Evolutionary conservation across 2,113 vertebrate species (phyloP).

Genomic region (Taurulus bubalis): DNA sequence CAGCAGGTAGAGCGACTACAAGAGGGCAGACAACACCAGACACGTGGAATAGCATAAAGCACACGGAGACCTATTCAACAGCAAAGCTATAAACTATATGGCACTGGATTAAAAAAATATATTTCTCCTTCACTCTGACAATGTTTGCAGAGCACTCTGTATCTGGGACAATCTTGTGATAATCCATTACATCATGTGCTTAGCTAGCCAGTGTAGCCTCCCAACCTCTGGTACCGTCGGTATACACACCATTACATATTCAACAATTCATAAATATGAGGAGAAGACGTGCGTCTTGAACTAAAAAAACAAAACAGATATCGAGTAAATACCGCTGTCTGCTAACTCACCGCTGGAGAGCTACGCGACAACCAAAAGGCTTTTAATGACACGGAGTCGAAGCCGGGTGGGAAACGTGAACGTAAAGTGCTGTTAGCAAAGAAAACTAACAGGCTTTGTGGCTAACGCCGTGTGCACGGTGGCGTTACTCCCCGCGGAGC

Average conservation of each 20-base stretch:
- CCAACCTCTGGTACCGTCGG: conserved; percentile 44
- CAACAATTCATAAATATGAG: conserved; percentile 32
- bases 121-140: conserved; percentile 57
- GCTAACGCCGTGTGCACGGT: conserved; percentile 15
- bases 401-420: not conserved
- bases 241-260: conserved; percentile 45
- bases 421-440: conserved; percentile 25
- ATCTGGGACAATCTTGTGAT: conserved; percentile 82
- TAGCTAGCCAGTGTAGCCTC: conserved; percentile 60
- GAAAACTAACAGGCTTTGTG: conserved; percentile 36
- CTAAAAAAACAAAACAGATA: not conserved
- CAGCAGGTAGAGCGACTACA: conserved; percentile 12
- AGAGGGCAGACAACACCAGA: conserved; percentile 15
- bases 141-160: conserved; percentile 68
- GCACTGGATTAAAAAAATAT: conserved; percentile 28
- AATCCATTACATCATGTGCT: conserved; percentile 82
- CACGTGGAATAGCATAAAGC: conserved; percentile 13
- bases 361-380: not conserved
- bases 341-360: not conserved
- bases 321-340: not conserved
- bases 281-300: not conserved
- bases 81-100: conserved; percentile 2
- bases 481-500: conserved; percentile 19
- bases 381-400: not conserved
- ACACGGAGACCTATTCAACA: conserved; percentile 2